phyloP scores from a whole-genome alignment of 2,888 invertebrate species.

The Acronicta alni region DNA sequence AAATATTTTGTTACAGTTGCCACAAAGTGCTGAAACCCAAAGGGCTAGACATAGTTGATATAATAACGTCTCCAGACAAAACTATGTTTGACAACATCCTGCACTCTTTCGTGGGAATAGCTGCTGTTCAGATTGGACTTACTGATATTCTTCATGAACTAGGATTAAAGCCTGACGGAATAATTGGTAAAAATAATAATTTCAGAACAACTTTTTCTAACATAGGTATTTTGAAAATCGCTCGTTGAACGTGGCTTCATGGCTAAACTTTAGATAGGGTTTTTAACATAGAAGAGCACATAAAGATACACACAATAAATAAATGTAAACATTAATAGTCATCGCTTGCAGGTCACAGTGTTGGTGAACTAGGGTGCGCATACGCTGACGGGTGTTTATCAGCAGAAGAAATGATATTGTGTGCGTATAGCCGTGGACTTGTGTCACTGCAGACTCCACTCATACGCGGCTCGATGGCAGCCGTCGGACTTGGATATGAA shows the following conservation, averaged over 20 bases:
- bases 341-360: constrained; percentile 73
- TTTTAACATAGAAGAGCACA: too few species aligned
- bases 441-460: constrained; percentile 91
- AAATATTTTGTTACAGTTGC: constrained; percentile 71
- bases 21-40: constrained; percentile 88
- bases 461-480: constrained; percentile 94
- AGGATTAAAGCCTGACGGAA: constrained; percentile 92
- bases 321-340: too few species aligned
- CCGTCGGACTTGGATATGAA: constrained; percentile 91
- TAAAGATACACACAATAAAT: too few species aligned
- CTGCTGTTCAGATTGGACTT: constrained; percentile 90
- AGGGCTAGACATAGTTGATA: constrained; percentile 90
- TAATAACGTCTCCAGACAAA: constrained; percentile 90
- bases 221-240: too few species aligned
- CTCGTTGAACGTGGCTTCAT: too few species aligned
- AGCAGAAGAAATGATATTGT: constrained; percentile 93
- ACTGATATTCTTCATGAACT: constrained; percentile 80
- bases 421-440: constrained; percentile 93
- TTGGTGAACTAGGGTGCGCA: constrained; percentile 97
- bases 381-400: constrained; percentile 96
- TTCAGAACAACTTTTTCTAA: too few species aligned
- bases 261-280: too few species aligned
- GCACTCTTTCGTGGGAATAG: constrained; percentile 73
- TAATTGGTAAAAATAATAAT: constrained; percentile 93
- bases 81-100: constrained; percentile 87